Percentiles rank a stretch among this genome's conserved stretches.
Conservation (phyloP, 2,113 vertebrate species). For the Chiloscyllium plagiosum region DNA sequence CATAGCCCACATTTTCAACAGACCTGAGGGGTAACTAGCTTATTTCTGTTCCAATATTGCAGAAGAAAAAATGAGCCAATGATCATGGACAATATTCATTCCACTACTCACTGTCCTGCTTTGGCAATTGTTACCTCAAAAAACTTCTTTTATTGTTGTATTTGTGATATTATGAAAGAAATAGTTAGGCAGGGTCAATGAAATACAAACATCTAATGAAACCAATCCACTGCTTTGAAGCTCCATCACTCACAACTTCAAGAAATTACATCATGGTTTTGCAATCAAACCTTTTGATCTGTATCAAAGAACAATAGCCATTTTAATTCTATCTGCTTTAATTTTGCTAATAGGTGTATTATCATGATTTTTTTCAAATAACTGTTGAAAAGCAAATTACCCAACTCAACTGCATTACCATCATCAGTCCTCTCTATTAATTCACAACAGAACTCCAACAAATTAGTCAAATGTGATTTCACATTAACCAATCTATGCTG, state of each 20-base stretch:
- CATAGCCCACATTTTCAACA: background rate
- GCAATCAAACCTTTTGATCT: background rate
- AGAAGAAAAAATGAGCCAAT: background rate
- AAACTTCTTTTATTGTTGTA: background rate
- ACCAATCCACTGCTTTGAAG: background rate
- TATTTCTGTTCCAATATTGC: background rate
- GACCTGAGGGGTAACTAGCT: background rate
- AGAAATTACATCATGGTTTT: background rate
- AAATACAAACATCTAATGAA: background rate
- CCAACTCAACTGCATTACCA: background rate
- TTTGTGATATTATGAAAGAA: background rate
- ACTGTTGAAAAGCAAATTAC: background rate
- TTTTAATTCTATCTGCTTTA: background rate
- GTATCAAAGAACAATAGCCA: no score
- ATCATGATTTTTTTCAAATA: background rate
- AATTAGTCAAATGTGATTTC: background rate
- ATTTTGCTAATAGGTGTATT: background rate
- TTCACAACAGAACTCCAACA: background rate
- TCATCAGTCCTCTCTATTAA: background rate
- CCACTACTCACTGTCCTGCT: background rate
- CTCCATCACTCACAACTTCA: background rate
- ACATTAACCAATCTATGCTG: background rate
- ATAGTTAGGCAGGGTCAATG: background rate
- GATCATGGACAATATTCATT: background rate
- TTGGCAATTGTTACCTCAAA: background rate